Evolutionary conservation across 2,113 vertebrate genomes (phyloP).

Genomic region (Hypomesus transpacificus): DNA sequence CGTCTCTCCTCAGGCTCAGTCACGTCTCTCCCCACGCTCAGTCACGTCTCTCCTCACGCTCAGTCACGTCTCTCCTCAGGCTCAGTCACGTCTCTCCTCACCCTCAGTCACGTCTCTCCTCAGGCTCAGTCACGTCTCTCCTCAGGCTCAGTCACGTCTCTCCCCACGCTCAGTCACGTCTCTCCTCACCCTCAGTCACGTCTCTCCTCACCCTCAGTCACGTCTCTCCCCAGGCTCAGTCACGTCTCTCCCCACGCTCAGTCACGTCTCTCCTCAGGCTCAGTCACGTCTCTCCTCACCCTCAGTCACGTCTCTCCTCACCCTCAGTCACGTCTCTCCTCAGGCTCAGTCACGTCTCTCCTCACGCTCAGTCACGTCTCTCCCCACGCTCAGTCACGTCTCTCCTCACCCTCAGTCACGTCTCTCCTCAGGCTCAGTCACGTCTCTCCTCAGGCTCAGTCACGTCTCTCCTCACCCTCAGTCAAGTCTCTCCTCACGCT

Average conservation of each 20-base stretch:
- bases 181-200: neutral
- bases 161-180: neutral
- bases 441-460: neutral
- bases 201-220: no score
- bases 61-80: neutral
- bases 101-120: neutral
- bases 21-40: neutral
- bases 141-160: no score
- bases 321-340: neutral
- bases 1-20: no score
- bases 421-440: neutral
- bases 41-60: no score
- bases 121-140: neutral
- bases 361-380: no score
- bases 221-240: no score
- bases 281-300: neutral
- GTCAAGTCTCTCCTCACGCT: no score
- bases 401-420: no score
- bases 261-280: neutral
- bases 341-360: neutral
- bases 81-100: neutral
- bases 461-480: neutral
- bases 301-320: neutral
- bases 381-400: neutral
- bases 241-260: no score